These are phyloP conservation scores for Trypoxylon attenuatum DNA, from an alignment of 2,888 invertebrate genomes.

Conservation along the genomic window DNA sequence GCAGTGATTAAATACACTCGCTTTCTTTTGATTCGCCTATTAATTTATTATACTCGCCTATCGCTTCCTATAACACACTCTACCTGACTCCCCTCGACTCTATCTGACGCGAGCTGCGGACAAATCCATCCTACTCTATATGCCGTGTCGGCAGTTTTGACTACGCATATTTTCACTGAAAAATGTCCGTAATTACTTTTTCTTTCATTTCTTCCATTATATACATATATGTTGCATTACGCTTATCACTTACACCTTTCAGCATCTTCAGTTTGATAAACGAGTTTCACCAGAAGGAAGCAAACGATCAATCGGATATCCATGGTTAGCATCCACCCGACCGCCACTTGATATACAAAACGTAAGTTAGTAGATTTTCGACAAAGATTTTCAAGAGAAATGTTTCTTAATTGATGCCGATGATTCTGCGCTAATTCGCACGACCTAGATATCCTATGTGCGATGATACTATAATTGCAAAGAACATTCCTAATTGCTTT, in stretches of 20 bases:
- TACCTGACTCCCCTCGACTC: conserved; percentile 78
- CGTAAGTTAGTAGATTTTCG: not conserved
- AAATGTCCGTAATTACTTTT: conserved; percentile 8
- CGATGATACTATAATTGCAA: no score
- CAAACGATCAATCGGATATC: conserved; percentile 6
- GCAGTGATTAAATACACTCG: not conserved
- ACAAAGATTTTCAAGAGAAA: not conserved
- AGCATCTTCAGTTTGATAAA: conserved; percentile 5
- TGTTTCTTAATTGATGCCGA: no score
- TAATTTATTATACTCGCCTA: conserved; percentile 75
- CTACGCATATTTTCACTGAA: conserved; percentile 78
- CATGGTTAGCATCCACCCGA: conserved; percentile 22
- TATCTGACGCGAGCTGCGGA: conserved; percentile 75
- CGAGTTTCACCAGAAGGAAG: conserved; percentile 10
- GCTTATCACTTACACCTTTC: conserved; percentile 39
- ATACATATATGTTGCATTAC: not conserved
- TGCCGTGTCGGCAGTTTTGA: conserved; percentile 80
- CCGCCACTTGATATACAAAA: not conserved
- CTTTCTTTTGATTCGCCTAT: not conserved
- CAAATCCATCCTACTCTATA: conserved; percentile 80
- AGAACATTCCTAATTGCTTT: no score
- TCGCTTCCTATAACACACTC: conserved; percentile 84
- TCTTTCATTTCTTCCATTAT: not conserved
- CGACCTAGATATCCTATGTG: no score
- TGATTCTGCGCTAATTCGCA: no score